Evolutionary conservation across 2,113 vertebrate species (phyloP), one percentile per base, ranked within the genome.

Genomic region (Sturnus vulgaris): DNA sequence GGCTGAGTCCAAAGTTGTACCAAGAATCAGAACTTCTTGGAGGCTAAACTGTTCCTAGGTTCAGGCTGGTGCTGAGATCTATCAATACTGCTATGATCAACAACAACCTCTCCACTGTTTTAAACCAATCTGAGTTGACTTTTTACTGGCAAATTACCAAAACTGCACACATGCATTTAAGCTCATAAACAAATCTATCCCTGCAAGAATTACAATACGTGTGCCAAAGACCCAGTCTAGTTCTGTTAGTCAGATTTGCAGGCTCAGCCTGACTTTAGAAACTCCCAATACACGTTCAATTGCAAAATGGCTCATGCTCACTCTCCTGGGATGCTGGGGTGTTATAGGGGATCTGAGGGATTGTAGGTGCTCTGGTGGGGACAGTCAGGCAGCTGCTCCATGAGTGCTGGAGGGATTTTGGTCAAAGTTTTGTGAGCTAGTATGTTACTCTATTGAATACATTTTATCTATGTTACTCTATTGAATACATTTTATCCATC

Each of bases 261-360:
- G 49, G 23, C 30, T 60, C 53, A 65, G 39, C 15, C 27, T 86
- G 57, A n/a, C n/a, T 71, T 93, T 5, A 69, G 46, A 83, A 83
- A 20, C 5, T 7, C 7, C 17, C 35, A 37, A 4, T 3, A 56
- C 3, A 1, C 0, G 11, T 47, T 42, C 2, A 1, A 65, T 46
- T 70, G 69, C 46, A 39, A 55, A 88, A 61, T 9, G 31, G 28
- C 57, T 92, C 46, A 6, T 11, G 16, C 22, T 57, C 23, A 22
- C 18, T 60, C 18, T 33, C 28, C 13, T 0, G 10, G 59, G 60
- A 56, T 78, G 46, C 16, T 19, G 39, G 22, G 13, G 25, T 64
- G 37, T 23, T 27, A 28, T 0, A 0, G 12, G 30, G 14, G 25
- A 55, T 28, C 13, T 24, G 30, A 9, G 55, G 46, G 16, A 69